Evolutionary conservation across 2,113 vertebrate genomes (phyloP), one percentile per base, ranked within the genome.

Genomic region (Strigops habroptila): DNA sequence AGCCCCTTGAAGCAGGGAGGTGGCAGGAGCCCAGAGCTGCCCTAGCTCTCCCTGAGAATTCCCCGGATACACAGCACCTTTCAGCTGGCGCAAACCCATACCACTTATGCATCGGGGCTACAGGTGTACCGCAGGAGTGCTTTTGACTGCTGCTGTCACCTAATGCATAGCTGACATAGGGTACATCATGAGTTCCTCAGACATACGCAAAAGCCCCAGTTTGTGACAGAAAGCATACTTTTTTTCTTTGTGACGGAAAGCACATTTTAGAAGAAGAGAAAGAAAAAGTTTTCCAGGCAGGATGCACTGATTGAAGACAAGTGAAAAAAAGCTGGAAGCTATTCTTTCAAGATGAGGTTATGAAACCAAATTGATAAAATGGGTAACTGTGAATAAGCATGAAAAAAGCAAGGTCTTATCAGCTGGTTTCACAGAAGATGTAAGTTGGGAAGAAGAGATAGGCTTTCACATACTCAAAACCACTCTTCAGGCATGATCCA

Each of bases 41-140:
- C 3, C 11, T 0, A 64, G 73, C 43, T 28, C 23, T 84, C 18
- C 48, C 18, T 0, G 0, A 41, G 25, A 68, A 39, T 3, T 35
- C 41, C 59, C 13, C 1, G 10, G 14, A 11, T 35, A 28, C 0
- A 0, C 0, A 0, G 49, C 35, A 11, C 53, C 59, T 60, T 48
- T 60, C 6, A 2, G 63, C 0, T 1, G 41, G 37, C 44, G 68
- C 62, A 85, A 73, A 83, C 28, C 27, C 3, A 0, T 9, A 19
- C 10, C 9, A 28, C 0, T 0, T 7, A 23, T 8, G 7, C 9
- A 13, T 6, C 0, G 3, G 41, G 53, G 31, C 67, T 25, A 8
- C 0, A 0, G 48, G 24, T 0, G 1, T 10, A 37, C 18, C 1
- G 0, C 19, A 48, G 22, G 31, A 27, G 18, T 9, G 27, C 44